A percentile compares a stretch with the other conserved stretches of the same genome.
phyloP scores from a whole-genome alignment of 1,140 invertebrate genomes.

The Cyphomyrmex costatus region DNA sequence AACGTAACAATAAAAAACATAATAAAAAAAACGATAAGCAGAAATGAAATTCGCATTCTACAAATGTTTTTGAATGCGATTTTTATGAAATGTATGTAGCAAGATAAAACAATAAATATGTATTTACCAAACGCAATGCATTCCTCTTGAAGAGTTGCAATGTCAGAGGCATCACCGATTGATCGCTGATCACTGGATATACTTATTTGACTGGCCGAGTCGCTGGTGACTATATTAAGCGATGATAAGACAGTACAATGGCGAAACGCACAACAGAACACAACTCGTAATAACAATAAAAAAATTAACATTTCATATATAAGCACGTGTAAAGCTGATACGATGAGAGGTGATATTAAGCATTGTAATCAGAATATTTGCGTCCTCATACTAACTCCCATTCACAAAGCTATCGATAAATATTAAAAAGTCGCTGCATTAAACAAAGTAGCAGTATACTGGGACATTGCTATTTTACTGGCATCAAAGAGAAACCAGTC shows the following conservation, averaged over 20 bases:
- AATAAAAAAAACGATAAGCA: slow-evolving; percentile 4
- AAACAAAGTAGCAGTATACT: slow-evolving; percentile 51
- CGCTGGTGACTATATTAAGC: slow-evolving; percentile 86
- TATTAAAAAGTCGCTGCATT: slow-evolving; percentile 52
- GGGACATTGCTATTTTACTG: slow-evolving; percentile 34
- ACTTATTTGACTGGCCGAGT: slow-evolving; percentile 87
- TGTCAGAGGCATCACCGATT: slow-evolving; percentile 85
- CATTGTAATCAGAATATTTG: slow-evolving; percentile 67
- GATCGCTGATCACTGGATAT: slow-evolving; percentile 86
- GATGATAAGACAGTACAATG: slow-evolving; percentile 84
- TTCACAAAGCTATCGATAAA: slow-evolving; percentile 53
- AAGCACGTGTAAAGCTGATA: slow-evolving; percentile 85
- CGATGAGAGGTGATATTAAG: slow-evolving; percentile 83
- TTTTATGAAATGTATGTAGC: slow-evolving; percentile 39
- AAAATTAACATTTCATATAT: slow-evolving; percentile 78
- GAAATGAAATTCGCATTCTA: slow-evolving; percentile 30
- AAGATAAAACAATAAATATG: slow-evolving; percentile 62
- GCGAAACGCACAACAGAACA: slow-evolving; percentile 81
- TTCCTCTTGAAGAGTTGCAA: slow-evolving; percentile 85
- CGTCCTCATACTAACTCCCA: slow-evolving; percentile 45
- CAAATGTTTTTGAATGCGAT: slow-evolving; percentile 28
- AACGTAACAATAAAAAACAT: slow-evolving; percentile 19
- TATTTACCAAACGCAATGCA: slow-evolving; percentile 86
- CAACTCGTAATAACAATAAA: slow-evolving; percentile 80
- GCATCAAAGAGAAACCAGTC: not conserved